A percentile compares a stretch with the other conserved stretches of the same genome.
These are phyloP conservation scores for Esox niger DNA, from an alignment of 2,113 vertebrate genomes.

Conservation along the genomic window DNA sequence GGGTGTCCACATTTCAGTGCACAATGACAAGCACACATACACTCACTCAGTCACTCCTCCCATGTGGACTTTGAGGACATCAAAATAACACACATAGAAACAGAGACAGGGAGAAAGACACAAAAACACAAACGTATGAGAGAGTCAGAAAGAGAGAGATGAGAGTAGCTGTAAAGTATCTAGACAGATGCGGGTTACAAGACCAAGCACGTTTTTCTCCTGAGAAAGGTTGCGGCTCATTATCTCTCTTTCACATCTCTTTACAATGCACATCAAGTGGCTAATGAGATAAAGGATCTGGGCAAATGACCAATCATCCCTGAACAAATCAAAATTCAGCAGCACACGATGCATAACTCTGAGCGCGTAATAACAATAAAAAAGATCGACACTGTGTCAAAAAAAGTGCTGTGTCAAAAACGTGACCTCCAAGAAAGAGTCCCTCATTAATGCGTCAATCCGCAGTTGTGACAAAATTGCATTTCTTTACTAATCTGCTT, in stretches of 20 bases:
- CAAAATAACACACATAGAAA: conserved; percentile 15
- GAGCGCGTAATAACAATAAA: background rate
- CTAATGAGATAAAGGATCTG: background rate
- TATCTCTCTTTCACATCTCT: background rate
- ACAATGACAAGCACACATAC: conserved; percentile 2
- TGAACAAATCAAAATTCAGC: conserved; percentile 3
- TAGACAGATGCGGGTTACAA: conserved; percentile 42
- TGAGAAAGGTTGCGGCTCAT: background rate
- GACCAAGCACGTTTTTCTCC: background rate
- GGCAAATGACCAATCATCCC: background rate
- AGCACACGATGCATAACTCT: no score
- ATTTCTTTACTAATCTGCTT: no score
- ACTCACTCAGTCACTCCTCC: conserved; percentile 16
- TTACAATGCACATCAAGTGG: background rate
- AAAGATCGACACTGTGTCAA: background rate
- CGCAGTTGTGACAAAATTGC: no score
- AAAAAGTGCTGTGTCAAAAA: no score
- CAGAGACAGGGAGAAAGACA: conserved; percentile 13
- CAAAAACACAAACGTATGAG: conserved; percentile 33
- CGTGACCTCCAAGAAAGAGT: no score
- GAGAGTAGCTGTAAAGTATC: no score
- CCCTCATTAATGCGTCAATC: no score
- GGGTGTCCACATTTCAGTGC: no score
- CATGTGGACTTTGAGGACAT: conserved; percentile 52
- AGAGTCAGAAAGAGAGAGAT: conserved; percentile 23